These are phyloP conservation scores for Brachylomia viminalis DNA, from an alignment of 2,888 invertebrate genomes.

Conservation along the genomic window DNA sequence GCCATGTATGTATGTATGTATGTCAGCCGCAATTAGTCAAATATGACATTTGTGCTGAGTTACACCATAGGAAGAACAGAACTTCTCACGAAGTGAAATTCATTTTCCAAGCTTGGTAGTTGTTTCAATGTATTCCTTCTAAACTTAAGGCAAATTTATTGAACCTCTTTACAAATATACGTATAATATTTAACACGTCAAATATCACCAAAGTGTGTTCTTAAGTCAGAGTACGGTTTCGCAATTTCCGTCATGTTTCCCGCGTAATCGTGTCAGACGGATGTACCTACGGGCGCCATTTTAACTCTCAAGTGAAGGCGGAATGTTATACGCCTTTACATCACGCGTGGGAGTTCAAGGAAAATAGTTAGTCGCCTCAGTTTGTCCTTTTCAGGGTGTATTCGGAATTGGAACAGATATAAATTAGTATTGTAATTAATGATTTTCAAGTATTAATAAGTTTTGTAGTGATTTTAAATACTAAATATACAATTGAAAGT, in stretches of 20 bases:
- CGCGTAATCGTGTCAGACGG: slow-evolving; percentile 63
- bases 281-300: slow-evolving; percentile 61
- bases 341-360: slow-evolving; percentile 4
- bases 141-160: no score
- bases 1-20: no score
- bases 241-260: slow-evolving; percentile 72
- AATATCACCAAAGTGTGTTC: slow-evolving; percentile 41
- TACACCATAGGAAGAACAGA: background rate
- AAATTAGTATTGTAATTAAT: no score
- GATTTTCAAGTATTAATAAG: no score
- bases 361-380: slow-evolving; percentile 39
- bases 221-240: slow-evolving; percentile 50
- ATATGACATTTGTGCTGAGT: background rate
- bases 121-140: background rate
- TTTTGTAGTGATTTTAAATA: no score
- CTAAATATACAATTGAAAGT: no score
- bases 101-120: background rate
- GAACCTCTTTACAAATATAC: slow-evolving; percentile 1
- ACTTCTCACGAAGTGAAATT: background rate
- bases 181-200: slow-evolving; percentile 7
- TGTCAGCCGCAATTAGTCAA: background rate
- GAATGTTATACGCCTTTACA: slow-evolving; percentile 45
- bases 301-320: slow-evolving; percentile 40
- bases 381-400: slow-evolving; percentile 37
- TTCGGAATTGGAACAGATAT: slow-evolving; percentile 19